A percentile compares a stretch with the other conserved stretches of the same genome.
phyloP scores from a whole-genome alignment of 2,888 invertebrate genomes.

The Amphipyra berbera region DNA sequence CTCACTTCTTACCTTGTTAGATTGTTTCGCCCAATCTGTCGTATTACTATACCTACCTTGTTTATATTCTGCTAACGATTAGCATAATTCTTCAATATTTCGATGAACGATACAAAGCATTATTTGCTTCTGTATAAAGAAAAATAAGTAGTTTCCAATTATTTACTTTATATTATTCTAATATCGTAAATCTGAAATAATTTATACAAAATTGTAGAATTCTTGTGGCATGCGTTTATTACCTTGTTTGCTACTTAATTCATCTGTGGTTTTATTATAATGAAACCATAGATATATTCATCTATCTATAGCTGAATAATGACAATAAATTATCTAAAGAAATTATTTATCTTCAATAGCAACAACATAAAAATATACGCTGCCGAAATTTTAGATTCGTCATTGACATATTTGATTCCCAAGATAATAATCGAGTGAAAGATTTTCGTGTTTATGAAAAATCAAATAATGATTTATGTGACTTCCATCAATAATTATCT shows the following conservation, averaged over 20 bases:
- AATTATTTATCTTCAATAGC: no score
- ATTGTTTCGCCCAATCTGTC: constrained; percentile 68
- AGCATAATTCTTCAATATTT: constrained; percentile 77
- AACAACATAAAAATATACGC: no score
- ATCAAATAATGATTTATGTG: constrained; percentile 35
- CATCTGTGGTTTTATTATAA: no score
- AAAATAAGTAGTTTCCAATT: constrained; percentile 30
- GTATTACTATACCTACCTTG: constrained; percentile 67
- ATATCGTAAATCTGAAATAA: constrained; percentile 29
- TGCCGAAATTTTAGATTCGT: no score
- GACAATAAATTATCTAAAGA: no score
- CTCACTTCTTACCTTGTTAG: constrained; percentile 11
- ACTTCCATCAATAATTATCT: constrained; percentile 4
- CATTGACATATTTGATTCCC: constrained; percentile 23
- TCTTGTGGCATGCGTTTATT: no score
- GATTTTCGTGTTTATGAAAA: constrained; percentile 3
- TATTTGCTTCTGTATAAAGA: constrained; percentile 36
- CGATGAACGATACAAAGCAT: constrained; percentile 48
- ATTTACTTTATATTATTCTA: constrained; percentile 24
- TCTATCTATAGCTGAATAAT: no score
- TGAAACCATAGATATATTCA: no score
- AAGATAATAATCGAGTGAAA: constrained; percentile 29
- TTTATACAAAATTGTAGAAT: background rate
- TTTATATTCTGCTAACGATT: constrained; percentile 70
- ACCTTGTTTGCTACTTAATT: no score